Conservation (phyloP, 2,797 vertebrate genomes). For the Odontamblyopus rebecca region DNA sequence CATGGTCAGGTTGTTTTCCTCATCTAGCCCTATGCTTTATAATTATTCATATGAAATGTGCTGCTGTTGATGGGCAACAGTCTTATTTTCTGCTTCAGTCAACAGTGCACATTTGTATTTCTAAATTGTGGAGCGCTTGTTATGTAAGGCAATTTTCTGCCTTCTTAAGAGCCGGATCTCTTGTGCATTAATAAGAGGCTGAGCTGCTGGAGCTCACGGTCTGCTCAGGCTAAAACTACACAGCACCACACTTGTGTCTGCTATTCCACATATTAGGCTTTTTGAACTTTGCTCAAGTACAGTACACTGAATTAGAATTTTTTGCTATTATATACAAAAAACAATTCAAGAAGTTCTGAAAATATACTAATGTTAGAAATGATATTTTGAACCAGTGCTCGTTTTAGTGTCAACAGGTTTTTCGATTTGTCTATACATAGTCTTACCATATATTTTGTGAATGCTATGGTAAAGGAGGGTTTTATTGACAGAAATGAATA, state of each 20-base stretch:
- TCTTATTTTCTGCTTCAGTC: constrained; percentile 99
- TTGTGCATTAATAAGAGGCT: constrained; percentile 80
- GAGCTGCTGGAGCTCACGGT: constrained; percentile 66
- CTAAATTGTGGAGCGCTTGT: constrained; percentile 79
- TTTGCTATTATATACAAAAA: not conserved
- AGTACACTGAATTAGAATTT: not conserved
- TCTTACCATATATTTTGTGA: too few species aligned
- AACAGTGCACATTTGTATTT: constrained; percentile 97
- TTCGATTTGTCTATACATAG: too few species aligned
- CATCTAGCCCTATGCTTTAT: constrained; percentile 76
- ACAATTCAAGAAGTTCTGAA: not conserved
- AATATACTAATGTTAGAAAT: not conserved
- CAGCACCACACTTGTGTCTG: not conserved
- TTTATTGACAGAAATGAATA: too few species aligned
- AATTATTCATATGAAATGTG: constrained; percentile 90
- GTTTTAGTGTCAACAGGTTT: not conserved
- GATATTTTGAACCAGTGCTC: not conserved
- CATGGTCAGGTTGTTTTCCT: constrained; percentile 79
- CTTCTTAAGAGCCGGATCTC: constrained; percentile 82
- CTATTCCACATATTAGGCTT: not conserved
- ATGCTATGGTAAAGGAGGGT: too few species aligned
- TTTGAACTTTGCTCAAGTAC: not conserved
- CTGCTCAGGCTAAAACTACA: constrained; percentile 52
- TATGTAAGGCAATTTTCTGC: constrained; percentile 88
- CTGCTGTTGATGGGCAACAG: constrained; percentile 96